Evolutionary conservation across 2,113 vertebrate species (phyloP).

Genomic region (Nothoprocta pentlandii): DNA sequence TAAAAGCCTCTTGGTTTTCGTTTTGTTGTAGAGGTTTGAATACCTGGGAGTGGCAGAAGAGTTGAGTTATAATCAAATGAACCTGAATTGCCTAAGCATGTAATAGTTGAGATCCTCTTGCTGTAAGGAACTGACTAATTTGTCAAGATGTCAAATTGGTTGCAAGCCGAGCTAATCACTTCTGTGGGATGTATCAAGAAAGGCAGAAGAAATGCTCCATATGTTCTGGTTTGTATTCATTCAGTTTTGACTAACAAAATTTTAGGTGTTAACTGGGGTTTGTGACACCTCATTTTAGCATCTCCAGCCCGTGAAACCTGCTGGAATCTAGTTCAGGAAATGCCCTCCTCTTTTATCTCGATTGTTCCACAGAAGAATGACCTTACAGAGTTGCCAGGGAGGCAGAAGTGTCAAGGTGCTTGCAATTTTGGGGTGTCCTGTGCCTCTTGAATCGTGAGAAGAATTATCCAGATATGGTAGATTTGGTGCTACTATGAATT

Average conservation of each 20-base stretch:
- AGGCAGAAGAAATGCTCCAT: constrained; percentile 64
- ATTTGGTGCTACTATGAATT: constrained; percentile 35
- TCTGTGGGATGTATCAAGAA: constrained; percentile 41
- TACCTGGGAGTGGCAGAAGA: neutral
- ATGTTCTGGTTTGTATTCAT: constrained; percentile 63
- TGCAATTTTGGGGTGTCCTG: neutral
- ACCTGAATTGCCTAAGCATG: constrained; percentile 11
- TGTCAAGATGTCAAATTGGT: constrained; percentile 61
- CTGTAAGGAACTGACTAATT: constrained; percentile 35
- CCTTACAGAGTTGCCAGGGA: neutral
- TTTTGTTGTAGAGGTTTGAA: neutral
- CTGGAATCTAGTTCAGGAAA: neutral
- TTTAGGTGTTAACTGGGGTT: constrained; percentile 52
- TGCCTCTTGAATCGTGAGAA: neutral
- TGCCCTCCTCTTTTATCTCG: neutral
- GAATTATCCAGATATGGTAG: constrained; percentile 1
- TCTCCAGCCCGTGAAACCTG: constrained; percentile 22
- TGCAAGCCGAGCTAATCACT: constrained; percentile 60
- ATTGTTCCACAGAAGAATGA: neutral
- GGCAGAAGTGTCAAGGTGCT: neutral
- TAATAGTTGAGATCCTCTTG: neutral
- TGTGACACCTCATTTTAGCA: constrained; percentile 33
- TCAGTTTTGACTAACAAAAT: constrained; percentile 72
- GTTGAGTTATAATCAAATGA: constrained; percentile 13
- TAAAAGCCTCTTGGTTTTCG: neutral